Evolutionary conservation across 2,113 vertebrate species (phyloP).

Genomic region (Tilapia sparmanii): DNA sequence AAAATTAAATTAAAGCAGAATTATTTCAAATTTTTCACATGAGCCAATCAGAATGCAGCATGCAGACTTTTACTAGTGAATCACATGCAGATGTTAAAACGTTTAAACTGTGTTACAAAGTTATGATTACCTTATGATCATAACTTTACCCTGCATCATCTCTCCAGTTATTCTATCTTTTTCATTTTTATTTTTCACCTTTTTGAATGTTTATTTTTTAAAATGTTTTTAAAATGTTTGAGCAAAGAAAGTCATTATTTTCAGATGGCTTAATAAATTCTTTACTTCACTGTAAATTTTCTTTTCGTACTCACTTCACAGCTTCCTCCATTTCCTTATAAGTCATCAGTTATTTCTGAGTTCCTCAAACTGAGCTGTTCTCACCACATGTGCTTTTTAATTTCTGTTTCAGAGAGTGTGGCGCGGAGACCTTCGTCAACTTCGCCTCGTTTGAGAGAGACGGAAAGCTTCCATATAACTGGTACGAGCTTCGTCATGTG

Average conservation of each 20-base stretch:
- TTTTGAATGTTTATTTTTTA: neutral
- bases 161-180: neutral
- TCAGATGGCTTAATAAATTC: neutral
- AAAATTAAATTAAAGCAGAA: neutral
- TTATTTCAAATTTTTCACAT: neutral
- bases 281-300: neutral
- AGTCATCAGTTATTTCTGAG: neutral
- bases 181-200: neutral
- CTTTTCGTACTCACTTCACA: neutral
- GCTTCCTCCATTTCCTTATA: neutral
- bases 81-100: neutral
- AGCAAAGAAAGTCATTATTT: neutral
- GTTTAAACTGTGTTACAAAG: neutral
- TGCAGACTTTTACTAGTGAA: neutral
- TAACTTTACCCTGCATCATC: neutral
- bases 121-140: neutral
- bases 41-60: neutral
- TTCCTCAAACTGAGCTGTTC: neutral
- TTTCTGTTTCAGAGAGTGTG: constrained; percentile 81
- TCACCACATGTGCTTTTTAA: neutral
- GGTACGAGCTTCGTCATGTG: constrained; percentile 71
- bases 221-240: neutral
- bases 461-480: constrained; percentile 94
- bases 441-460: constrained; percentile 93
- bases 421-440: constrained; percentile 93